Evolutionary conservation across 1,140 invertebrate genomes (phyloP).

Genomic region (Lucilia sericata): DNA sequence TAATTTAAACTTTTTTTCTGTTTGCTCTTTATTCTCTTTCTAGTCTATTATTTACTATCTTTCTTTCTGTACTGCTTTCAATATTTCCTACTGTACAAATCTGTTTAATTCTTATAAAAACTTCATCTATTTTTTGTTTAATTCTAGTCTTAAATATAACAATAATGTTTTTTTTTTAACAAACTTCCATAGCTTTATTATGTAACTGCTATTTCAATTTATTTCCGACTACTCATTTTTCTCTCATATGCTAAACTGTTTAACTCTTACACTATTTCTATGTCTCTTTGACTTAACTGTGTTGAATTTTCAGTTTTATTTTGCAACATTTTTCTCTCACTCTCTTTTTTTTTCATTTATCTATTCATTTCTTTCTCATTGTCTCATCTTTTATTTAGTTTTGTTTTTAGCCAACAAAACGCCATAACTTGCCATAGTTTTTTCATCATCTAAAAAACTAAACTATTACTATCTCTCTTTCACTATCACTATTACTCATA

Average conservation of each 20-base stretch:
- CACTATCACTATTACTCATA: conserved; percentile 48
- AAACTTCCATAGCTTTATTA: conserved; percentile 36
- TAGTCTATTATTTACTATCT: conserved; percentile 44
- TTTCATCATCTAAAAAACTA: conserved; percentile 14
- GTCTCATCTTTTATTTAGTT: conserved; percentile 1
- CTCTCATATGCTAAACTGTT: not conserved
- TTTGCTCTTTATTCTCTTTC: conserved; percentile 41
- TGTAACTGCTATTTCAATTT: not conserved
- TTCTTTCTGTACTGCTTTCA: conserved; percentile 16
- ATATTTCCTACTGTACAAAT: conserved; percentile 47
- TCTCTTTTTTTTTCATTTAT: not conserved
- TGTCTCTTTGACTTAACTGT: not conserved
- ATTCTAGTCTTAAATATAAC: conserved; percentile 49
- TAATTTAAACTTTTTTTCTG: conserved; percentile 32
- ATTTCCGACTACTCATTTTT: not conserved
- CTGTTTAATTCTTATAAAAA: conserved; percentile 33
- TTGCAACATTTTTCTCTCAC: not conserved
- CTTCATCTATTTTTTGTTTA: conserved; percentile 41
- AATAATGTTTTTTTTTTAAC: conserved; percentile 32
- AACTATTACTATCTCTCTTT: conserved; percentile 18
- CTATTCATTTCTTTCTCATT: not conserved
- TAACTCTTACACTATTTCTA: not conserved
- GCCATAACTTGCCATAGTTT: conserved; percentile 68
- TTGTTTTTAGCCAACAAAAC: conserved; percentile 51
- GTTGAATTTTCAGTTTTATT: not conserved